These are phyloP conservation scores for Helicoverpa armigera DNA, from an alignment of 1,140 invertebrate genomes.

Conservation along the genomic window DNA sequence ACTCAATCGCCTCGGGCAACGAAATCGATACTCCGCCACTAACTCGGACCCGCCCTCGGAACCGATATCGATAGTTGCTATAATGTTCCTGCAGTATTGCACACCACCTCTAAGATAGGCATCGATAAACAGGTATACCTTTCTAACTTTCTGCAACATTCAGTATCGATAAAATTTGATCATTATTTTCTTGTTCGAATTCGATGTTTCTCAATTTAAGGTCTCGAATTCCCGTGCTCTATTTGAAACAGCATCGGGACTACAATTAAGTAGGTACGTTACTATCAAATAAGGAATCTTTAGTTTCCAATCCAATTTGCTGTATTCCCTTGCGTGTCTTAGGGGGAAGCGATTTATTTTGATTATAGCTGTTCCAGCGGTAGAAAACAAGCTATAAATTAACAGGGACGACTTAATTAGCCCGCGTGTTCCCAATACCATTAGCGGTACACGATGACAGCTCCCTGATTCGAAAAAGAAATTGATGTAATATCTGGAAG, in stretches of 20 bases:
- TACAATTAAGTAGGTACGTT: slow-evolving; percentile 48
- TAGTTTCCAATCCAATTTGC: slow-evolving; percentile 73
- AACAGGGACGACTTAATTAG: slow-evolving; percentile 82
- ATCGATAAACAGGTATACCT: slow-evolving; percentile 49
- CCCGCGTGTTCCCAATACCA: slow-evolving; percentile 79
- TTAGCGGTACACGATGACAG: slow-evolving; percentile 80
- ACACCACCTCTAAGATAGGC: slow-evolving; percentile 25
- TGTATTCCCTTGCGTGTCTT: slow-evolving; percentile 76
- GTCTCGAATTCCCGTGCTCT: slow-evolving; percentile 9
- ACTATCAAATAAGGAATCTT: slow-evolving; percentile 55
- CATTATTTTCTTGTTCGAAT: slow-evolving; percentile 41
- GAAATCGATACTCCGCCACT: slow-evolving; percentile 57
- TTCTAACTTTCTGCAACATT: slow-evolving; percentile 47
- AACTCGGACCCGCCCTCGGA: slow-evolving; percentile 34
- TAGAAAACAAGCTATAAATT: slow-evolving; percentile 77
- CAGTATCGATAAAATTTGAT: slow-evolving; percentile 46
- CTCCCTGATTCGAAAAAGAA: slow-evolving; percentile 65
- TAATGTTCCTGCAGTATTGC: slow-evolving; percentile 43
- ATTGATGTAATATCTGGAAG: slow-evolving; percentile 77
- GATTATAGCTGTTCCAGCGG: slow-evolving; percentile 72
- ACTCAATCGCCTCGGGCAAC: slow-evolving; percentile 68
- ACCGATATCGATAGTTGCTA: slow-evolving; percentile 47
- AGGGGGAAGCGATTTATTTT: slow-evolving; percentile 78
- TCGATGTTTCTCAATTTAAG: slow-evolving; percentile 46
- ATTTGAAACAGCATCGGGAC: slow-evolving; percentile 32